Base-by-base conservation (phyloP, 2,113 vertebrate species). In the Bostrychus sinensis region DNA sequence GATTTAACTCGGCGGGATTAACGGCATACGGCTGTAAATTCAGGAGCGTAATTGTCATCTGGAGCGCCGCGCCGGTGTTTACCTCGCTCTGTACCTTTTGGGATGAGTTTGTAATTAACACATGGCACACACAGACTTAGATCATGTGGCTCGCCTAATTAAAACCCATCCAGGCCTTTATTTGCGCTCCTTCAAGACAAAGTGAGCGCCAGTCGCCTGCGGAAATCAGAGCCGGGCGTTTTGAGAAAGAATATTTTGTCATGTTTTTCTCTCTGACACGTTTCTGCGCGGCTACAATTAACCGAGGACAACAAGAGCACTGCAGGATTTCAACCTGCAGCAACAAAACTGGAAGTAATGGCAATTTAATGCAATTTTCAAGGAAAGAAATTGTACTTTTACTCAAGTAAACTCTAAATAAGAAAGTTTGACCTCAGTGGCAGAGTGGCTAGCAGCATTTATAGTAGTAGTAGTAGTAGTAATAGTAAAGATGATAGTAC, bases 131-230 rank as follows among this genome's bases (percentile, higher is more conserved):
- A 46, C 53, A 56, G 68, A 59, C 62, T 62, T 50, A 45, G 72
- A 84, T 87, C 82, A 79, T 72, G 70, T 71, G 80, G 80, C 71
- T 81, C 34, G 43, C 75, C 85, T 87, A 88, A 91, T 91, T 89
- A 91, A 86, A 89, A 80, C 41, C 70, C 84, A 80, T 81, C 84
- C 71, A 53, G 58, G 62, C 67, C 75, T 86, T 87, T 88, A 87
- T 88, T 85, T 81, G 76, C 66, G 80, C 62, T 56, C 83, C 85
- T 88, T 75, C 64, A 26, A 87, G 76, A 83, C 85, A 76, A 72
- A 86, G 80, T 69, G 71, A 83, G 82, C 56, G 81, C 82, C 76
- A 63, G 78, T 80, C 59, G 85, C 86, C 80, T 56, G 69, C 66
- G 78, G 85, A 83, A 87, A 84, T 82, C 78, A 74, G 64, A 77